A percentile compares a stretch with the other conserved stretches of the same genome.
phyloP scores from a whole-genome alignment of 2,113 vertebrate genomes.

The Mormoops blainvillei region DNA sequence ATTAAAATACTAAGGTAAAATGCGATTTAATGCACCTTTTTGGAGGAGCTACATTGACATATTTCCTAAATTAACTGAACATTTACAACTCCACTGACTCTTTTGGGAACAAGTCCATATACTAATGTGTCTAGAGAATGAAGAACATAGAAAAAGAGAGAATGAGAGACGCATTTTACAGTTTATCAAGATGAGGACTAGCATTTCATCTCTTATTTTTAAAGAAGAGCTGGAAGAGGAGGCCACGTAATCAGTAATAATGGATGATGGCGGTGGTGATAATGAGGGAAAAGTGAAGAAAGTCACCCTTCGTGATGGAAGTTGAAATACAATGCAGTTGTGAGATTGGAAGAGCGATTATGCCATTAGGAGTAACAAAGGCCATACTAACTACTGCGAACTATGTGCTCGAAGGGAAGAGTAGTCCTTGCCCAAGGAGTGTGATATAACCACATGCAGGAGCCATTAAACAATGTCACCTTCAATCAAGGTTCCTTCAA shows the following conservation, averaged over 20 bases:
- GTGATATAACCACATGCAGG: not conserved
- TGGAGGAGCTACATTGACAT: not conserved
- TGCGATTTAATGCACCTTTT: not conserved
- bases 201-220: not conserved
- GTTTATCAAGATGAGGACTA: not conserved
- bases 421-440: not conserved
- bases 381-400: not conserved
- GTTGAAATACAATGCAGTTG: not conserved
- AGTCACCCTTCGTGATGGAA: not conserved
- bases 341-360: not conserved
- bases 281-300: not conserved
- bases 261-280: not conserved
- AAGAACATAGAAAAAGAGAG: not conserved
- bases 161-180: not conserved
- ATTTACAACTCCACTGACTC: not conserved
- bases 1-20: constrained; percentile 18
- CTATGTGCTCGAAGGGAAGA: not conserved
- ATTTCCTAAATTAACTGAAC: not conserved
- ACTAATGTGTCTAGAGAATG: not conserved
- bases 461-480: not conserved
- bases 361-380: not conserved
- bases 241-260: not conserved
- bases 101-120: not conserved
- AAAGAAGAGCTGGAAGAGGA: not conserved
- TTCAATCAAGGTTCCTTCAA: not conserved